These are phyloP conservation scores for Alcedo quadribrachys DNA, from an alignment of 2,797 vertebrate genomes.

Conservation along the genomic window DNA sequence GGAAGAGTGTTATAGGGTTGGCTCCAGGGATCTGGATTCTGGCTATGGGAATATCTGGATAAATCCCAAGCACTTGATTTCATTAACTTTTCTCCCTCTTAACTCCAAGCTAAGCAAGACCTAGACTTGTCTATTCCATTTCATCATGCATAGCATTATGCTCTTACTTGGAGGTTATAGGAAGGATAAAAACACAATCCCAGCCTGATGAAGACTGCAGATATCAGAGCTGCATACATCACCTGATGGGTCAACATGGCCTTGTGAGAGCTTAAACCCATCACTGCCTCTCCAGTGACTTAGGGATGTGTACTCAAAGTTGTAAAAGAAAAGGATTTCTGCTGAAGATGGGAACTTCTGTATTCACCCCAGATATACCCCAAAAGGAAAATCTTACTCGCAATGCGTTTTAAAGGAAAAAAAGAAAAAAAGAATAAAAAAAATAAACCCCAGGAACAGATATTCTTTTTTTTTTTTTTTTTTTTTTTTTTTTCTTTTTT, in stretches of 20 bases:
- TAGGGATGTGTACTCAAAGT: not conserved
- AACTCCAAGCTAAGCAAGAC: not conserved
- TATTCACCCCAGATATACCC: not conserved
- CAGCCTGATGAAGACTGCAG: not conserved
- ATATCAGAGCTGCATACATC: not conserved
- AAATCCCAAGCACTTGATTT: constrained; percentile 3
- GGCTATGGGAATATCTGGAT: not conserved
- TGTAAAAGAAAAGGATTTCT: not conserved
- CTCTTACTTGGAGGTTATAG: not conserved
- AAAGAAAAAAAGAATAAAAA: not conserved
- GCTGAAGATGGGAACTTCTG: not conserved
- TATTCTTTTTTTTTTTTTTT: not conserved
- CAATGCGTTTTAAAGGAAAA: not conserved
- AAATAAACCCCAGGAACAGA: not conserved
- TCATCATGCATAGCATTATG: not conserved
- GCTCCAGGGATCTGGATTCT: not conserved
- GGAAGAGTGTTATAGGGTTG: not conserved
- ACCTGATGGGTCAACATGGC: not conserved
- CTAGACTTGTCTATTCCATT: not conserved
- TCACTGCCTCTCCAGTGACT: not conserved
- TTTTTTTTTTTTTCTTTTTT: accelerated
- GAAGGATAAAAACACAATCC: not conserved
- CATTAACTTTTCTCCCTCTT: not conserved
- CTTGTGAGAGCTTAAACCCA: not conserved
- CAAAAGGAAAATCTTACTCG: not conserved